Base-by-base conservation (phyloP, 2,797 vertebrate species). In the Limosa lapponica region DNA sequence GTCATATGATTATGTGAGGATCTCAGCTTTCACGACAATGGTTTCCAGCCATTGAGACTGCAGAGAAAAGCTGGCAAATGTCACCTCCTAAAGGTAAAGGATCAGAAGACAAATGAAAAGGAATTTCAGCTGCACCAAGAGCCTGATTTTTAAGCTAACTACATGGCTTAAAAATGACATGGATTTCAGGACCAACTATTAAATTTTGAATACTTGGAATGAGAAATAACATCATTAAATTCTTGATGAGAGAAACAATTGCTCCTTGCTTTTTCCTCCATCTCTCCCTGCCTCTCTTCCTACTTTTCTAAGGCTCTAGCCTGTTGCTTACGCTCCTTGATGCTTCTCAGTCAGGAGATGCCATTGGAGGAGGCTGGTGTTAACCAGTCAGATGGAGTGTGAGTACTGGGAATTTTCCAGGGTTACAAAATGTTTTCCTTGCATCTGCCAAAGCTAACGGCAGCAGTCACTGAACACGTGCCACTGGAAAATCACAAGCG, bases 401-500 rank as follows among this genome's bases (percentile, higher is more conserved):
- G 82, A 93, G 41, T 4, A 17, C 85, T 71, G 89, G 85, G 92
- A 83, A 95, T 93, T 94, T 96, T 96, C 95, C 95, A 96, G 94
- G 43, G 81, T 95, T 88, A 66, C 89, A 74, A 37, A 93, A 91
- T 37, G 64, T 88, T 96, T 88, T 96, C 75, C 55, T 82, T n/a
- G 46, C 78, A 11, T 80, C 75, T 90, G 92, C 85, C 93, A 94
- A 77, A 93, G 87, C 90, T 61, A 10, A 34, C 16, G 8, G 91
- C 90, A 62, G 90, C 80, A 65, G 77, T 16, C 57, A 32, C 75
- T 44, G 82, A 93, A 88, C 92, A 78, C 62, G 83, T 96, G 94
- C 73, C 87, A 2, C 89, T 95, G 95, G 97, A 96, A 97, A 97
- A 96, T 93, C 94, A 83, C 95, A 90, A 43, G 74, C 15, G 1